Evolutionary conservation across 2,888 invertebrate genomes (phyloP).

Genomic region (Cantharis rustica): DNA sequence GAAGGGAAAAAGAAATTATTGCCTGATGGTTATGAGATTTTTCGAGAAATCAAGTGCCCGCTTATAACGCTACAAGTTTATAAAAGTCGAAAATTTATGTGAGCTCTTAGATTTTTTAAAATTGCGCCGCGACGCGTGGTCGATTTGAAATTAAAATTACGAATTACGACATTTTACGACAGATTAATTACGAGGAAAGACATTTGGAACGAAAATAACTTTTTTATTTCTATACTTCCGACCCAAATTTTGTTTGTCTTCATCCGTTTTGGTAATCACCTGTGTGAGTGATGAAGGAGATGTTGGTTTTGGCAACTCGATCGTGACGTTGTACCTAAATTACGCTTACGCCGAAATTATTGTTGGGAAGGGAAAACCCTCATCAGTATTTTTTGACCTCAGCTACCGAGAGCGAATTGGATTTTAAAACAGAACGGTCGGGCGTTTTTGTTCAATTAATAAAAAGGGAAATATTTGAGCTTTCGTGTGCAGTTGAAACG

Average conservation of each 20-base stretch:
- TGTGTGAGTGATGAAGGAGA: not conserved
- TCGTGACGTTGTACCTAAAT: not conserved
- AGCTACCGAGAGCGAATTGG: not conserved
- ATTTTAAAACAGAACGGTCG: not conserved
- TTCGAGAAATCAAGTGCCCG: constrained; percentile 32
- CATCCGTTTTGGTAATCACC: constrained; percentile 1
- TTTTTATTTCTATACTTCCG: constrained; percentile 14
- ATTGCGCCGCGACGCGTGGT: not conserved
- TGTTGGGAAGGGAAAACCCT: not conserved
- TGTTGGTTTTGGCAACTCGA: not conserved
- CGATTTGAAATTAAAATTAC: not conserved
- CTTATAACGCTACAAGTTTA: constrained; percentile 18
- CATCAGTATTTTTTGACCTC: not conserved
- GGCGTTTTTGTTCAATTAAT: not conserved
- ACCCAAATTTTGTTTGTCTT: not conserved
- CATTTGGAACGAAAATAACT: constrained; percentile 4
- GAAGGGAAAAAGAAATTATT: constrained; percentile 51
- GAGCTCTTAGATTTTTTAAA: not conserved
- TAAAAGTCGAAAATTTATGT: constrained; percentile 7
- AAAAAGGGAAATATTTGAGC: not conserved
- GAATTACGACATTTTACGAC: not conserved
- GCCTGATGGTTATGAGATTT: constrained; percentile 55
- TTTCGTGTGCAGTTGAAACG: not conserved
- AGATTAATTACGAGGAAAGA: not conserved
- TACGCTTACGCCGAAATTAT: not conserved